Base-by-base conservation (phyloP, 1,140 invertebrate species). In the Cyrtorhinus lividipennis region DNA sequence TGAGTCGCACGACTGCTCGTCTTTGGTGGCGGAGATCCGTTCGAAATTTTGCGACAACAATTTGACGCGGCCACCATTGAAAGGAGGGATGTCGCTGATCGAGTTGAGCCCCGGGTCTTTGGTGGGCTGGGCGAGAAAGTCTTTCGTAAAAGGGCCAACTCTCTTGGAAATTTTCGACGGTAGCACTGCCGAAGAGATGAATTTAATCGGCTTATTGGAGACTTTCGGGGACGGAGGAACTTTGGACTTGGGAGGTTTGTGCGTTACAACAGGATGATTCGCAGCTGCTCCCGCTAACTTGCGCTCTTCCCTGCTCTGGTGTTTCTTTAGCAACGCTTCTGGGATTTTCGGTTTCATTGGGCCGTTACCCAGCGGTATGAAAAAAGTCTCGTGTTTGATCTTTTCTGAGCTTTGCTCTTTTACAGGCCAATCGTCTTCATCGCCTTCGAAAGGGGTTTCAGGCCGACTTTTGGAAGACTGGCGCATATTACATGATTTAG, bases 181-280 rank as follows among this genome's bases (percentile, higher is more conserved):
- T 25, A 56, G 25, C 38, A 23, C 24, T 18, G 38, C 46, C 57
- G 30, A 30, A 3, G 24, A 63, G 62, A 30, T 26, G 22, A 64
- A 58, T 60, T 26, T 64, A 45, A 59, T 68, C 59, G 22, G 64
- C 72, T 69, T 24, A 70, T 23, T 24, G 3, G 61, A 24, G 69
- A 71, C 56, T 71, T 70, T 62, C 71, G 71, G 27, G 24, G 48
- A 22, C n/a, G 62, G 59, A 73, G 76, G 73, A 70, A 74, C 72
- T 2, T 75, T 74, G 0, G 75, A 75, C 63, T 77, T 78, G 0
- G 76, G 76, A 0, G 76, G 76, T 64, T 78, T 78, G 59, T 78
- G 76, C 0, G 76, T 71, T 0, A 77, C 75, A 38, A 76, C 70
- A 46, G 73, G 64, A 72, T 68, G 71, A 25, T 68, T 72, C 26